A percentile compares a stretch with the other conserved stretches of the same genome.
Evolutionary conservation across 2,113 vertebrate species (phyloP).

Genomic region (Furnarius figulus): DNA sequence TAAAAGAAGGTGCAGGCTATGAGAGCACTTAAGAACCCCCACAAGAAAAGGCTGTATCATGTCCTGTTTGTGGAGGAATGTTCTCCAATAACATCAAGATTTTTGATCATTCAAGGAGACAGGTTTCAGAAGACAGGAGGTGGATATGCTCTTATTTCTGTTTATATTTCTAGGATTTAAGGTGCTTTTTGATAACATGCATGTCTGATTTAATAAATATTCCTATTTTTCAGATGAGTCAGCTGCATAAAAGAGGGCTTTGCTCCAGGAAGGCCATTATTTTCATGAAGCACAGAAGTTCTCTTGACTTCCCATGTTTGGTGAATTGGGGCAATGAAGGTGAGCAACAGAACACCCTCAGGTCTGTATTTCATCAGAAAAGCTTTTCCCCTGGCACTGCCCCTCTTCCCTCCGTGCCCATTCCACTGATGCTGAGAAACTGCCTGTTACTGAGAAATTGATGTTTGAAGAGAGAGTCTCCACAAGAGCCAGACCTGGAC

Average conservation of each 20-base stretch:
- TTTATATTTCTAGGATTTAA: neutral
- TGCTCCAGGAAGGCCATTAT: neutral
- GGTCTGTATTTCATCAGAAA: neutral
- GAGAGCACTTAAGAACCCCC: conserved; percentile 74
- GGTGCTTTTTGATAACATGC: neutral
- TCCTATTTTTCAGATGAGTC: neutral
- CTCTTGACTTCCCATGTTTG: neutral
- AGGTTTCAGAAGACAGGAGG: conserved; percentile 44
- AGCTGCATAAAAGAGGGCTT: neutral
- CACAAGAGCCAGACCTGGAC: neutral
- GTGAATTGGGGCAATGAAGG: neutral
- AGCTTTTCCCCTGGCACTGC: neutral
- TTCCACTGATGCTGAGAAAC: neutral
- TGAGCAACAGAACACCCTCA: neutral
- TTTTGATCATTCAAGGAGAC: conserved; percentile 77
- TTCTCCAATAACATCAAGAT: conserved; percentile 78
- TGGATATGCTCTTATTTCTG: neutral
- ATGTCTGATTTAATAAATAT: neutral
- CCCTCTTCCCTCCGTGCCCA: neutral
- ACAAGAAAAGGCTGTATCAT: conserved; percentile 75
- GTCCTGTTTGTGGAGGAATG: conserved; percentile 75
- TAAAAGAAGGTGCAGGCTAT: conserved; percentile 73
- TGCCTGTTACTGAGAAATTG: neutral
- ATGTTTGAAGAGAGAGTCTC: neutral
- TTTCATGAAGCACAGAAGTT: neutral